Base-by-base conservation (phyloP, 2,797 vertebrate genomes). In the Sebastes wilsoni region DNA sequence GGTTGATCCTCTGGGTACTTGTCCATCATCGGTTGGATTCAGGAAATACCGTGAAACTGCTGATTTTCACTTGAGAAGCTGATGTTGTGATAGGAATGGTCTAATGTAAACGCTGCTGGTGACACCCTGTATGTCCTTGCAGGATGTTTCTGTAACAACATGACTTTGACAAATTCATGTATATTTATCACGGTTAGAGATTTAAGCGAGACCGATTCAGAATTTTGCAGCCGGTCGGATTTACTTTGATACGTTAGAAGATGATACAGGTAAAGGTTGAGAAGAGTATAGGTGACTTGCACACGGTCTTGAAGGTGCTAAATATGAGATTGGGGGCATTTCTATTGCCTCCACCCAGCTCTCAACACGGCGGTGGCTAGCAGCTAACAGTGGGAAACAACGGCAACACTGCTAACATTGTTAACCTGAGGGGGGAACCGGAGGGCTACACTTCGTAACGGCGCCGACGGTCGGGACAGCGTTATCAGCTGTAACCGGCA, bases 1-100 rank as follows among this genome's bases (percentile, higher is more conserved):
- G 87, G 77, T 69, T 68, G 87, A 88, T 89, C 87, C 85, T 77
- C 82, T 62, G 82, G 85, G 68, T 88, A 12, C 80, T 72, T 75
- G 79, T 81, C 83, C 77, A 79, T 88, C 88, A 90, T 58, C 27
- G 23, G 65, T 7, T 30, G 54, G 64, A 52, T 81, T 85, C 62
- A 38, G 72, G 54, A 79, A 70, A 73, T 25, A 34, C 54, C 46
- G 62, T 12, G 42, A 66, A 81, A 62, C 20, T 54, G 46, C 3
- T 4, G 9, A n/a, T 34, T 79, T 84, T 60, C 28, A 27, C 32
- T 0, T 42, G 23, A 70, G 65, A 66, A 81, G 1, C 60, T 61
- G 60, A 60, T 70, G 81, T 76, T 77, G 75, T 56, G 38, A 68
- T 7, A 22, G 14, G 61, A 20, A 30, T 1, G 1, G 10, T 54